Base-by-base conservation (phyloP, 2,888 invertebrate genomes). In the Ophioninae sp. region DNA sequence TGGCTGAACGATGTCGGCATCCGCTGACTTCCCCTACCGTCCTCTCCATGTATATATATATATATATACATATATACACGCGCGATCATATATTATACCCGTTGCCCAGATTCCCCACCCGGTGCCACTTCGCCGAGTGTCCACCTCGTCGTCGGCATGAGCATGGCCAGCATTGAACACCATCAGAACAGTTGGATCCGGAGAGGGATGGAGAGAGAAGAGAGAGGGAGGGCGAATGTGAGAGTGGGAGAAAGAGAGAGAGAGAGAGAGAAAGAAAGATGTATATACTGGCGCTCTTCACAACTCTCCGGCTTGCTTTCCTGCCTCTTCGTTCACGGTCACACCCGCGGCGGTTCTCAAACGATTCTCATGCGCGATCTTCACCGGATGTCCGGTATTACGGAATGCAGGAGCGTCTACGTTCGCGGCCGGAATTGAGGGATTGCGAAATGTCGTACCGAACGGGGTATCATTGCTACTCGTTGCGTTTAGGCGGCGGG, bases 311-410 rank as follows among this genome's bases (percentile, higher is more conserved):
- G 89, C 90, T 91, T 91, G 91, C 91, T 90, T 91, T 90, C 87
- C 90, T 91, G 90, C 91, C 90, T 91, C 89, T 89, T 90, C 90
- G 91, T 91, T 92, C 91, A 92, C 91, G 92, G 92, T 92, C 91
- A 92, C 91, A 92, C 91, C 90, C 91, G 91, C 91, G 90, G 90
- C 85, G 90, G 86, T 86, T 83, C 90, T 91, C 91, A 91, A 87
- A 87, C 74, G 8, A 30, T 79, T 67, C 65, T 62, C n/a, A 61
- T 57, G 67, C 17, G 39, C 30, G 20, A 30, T 57, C 44, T 79
- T 84, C 75, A 57, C 75, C 84, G 81, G 84, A 84, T 81, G 72
- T 84, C 81, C 81, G 84, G 76, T 76, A 70, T 72, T 59, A 69
- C 72, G 64, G 50, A 68, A 77, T 77, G 30, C 23, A 61, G 8